Evolutionary conservation across 2,113 vertebrate species (phyloP).

Genomic region (Catagonus wagneri): DNA sequence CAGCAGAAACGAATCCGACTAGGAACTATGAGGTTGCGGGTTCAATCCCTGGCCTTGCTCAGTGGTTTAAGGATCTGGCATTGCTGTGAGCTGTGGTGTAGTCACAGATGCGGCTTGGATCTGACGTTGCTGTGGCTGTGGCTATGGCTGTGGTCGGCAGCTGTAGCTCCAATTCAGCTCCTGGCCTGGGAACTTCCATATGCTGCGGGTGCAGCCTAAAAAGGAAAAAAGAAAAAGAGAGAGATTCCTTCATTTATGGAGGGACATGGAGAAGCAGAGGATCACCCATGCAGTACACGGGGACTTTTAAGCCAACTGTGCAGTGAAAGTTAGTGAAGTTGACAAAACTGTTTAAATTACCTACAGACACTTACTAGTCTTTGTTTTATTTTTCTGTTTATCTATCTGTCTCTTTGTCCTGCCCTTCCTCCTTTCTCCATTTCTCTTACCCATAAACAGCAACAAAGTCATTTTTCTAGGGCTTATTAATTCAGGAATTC

Average conservation of each 20-base stretch:
- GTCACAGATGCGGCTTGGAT: too few relatives aligned
- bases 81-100: too few relatives aligned
- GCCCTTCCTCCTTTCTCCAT: not conserved
- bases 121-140: too few relatives aligned
- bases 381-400: conserved; percentile 40
- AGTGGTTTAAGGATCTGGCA: too few relatives aligned
- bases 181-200: too few relatives aligned
- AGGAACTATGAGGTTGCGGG: too few relatives aligned
- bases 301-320: not conserved
- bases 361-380: not conserved
- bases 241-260: not conserved
- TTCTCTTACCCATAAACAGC: not conserved
- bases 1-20: too few relatives aligned
- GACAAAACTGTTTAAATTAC: not conserved
- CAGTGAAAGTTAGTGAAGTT: not conserved
- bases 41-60: too few relatives aligned
- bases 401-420: not conserved
- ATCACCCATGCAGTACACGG: accelerated
- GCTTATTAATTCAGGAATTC: not conserved
- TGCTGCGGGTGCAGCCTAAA: too few relatives aligned
- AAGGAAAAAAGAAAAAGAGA: not conserved
- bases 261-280: not conserved
- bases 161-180: too few relatives aligned
- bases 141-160: too few relatives aligned
- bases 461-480: not conserved